Percentiles rank a stretch among this genome's conserved stretches.
Evolutionary conservation across 2,113 vertebrate species (phyloP).

Genomic region (Xenopus laevis): DNA sequence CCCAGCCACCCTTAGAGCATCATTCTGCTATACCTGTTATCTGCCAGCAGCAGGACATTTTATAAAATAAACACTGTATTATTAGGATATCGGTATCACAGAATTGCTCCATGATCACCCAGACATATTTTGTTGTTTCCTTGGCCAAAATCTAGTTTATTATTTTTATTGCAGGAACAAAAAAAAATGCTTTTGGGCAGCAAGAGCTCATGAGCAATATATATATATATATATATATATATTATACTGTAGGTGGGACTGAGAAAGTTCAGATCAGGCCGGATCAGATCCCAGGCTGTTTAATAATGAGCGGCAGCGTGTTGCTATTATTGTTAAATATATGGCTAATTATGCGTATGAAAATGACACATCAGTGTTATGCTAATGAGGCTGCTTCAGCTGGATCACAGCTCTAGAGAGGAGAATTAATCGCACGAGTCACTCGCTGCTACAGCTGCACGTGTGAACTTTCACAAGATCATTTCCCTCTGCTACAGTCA

Average conservation of each 20-base stretch:
- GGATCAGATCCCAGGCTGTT: constrained; percentile 73
- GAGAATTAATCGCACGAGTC: constrained; percentile 91
- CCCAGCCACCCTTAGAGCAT: not conserved
- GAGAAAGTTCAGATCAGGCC: constrained; percentile 72
- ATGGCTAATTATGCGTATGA: constrained; percentile 99
- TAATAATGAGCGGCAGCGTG: constrained; percentile 78
- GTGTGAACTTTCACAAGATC: constrained; percentile 79
- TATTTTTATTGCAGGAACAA: constrained; percentile 19
- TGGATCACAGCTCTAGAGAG: constrained; percentile 86
- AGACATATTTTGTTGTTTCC: constrained; percentile 57
- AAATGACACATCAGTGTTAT: constrained; percentile 98
- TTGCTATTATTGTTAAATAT: constrained; percentile 95
- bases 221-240: not conserved
- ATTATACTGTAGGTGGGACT: constrained; percentile 56
- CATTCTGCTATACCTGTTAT: constrained; percentile 27
- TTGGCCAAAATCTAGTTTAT: constrained; percentile 67
- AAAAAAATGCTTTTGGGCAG: not conserved
- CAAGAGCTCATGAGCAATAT: too few relatives aligned
- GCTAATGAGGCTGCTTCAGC: constrained; percentile 91
- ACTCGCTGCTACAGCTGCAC: constrained; percentile 83
- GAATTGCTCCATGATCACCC: constrained; percentile 38
- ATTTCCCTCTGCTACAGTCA: constrained; percentile 64
- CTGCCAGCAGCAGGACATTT: constrained; percentile 24
- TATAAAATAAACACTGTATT: constrained; percentile 18
- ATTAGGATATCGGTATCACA: constrained; percentile 35